Percentiles rank a stretch among this genome's conserved stretches.
phyloP scores from a whole-genome alignment of 2,113 vertebrate genomes.

The Pionites leucogaster region DNA sequence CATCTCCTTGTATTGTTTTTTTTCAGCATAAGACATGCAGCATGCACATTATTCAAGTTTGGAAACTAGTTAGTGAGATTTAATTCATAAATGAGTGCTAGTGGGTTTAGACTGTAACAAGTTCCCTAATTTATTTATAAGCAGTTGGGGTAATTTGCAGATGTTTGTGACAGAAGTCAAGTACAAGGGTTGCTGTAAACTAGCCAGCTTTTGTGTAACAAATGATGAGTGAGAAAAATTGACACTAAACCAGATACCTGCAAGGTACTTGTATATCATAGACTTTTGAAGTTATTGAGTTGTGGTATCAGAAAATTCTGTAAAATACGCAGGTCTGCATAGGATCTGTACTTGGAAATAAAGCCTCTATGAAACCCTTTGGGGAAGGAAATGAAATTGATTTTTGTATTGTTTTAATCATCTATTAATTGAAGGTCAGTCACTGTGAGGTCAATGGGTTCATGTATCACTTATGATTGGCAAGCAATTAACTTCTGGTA shows the following conservation, averaged over 20 bases:
- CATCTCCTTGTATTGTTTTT: not conserved
- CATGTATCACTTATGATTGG: not conserved
- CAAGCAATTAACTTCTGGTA: not conserved
- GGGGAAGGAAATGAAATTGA: not conserved
- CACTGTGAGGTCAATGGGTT: not conserved
- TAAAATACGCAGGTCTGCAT: not conserved
- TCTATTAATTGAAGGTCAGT: not conserved
- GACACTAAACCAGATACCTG: not conserved
- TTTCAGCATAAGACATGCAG: not conserved
- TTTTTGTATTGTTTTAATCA: not conserved
- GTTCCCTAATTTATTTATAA: not conserved
- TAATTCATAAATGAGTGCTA: constrained; percentile 9
- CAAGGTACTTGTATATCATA: not conserved
- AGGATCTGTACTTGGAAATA: not conserved
- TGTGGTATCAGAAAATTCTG: not conserved
- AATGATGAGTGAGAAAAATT: not conserved
- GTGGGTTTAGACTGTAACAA: not conserved
- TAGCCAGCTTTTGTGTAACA: not conserved
- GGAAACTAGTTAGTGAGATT: constrained; percentile 26
- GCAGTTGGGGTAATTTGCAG: not conserved
- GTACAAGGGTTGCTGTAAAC: not conserved
- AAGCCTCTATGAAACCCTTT: not conserved
- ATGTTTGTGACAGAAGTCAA: not conserved
- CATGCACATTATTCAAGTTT: constrained; percentile 33
- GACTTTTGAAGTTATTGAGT: not conserved